Percentiles rank a stretch among this genome's conserved stretches.
Conservation (phyloP, 2,113 vertebrate species). For the Neodon shergylaensis region DNA sequence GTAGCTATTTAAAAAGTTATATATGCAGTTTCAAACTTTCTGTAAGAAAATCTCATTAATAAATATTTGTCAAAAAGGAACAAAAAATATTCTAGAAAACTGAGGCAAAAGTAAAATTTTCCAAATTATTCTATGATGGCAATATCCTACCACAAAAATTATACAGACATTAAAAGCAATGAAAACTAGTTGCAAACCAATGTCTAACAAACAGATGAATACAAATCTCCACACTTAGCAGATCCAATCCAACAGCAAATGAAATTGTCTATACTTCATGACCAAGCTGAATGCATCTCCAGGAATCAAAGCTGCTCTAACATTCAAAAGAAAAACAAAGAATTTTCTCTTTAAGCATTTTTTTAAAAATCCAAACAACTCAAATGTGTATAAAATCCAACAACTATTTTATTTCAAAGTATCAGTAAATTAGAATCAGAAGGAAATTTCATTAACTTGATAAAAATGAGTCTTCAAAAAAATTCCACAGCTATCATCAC, state of each 20-base stretch:
- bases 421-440: neutral
- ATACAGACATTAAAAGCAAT: neutral
- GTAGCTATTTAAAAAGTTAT: neutral
- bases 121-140: neutral
- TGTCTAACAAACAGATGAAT: neutral
- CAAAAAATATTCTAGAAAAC: neutral
- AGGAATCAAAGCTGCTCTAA: neutral
- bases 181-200: neutral
- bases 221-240: neutral
- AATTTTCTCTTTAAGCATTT: neutral
- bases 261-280: neutral
- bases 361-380: neutral
- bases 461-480: neutral
- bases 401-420: neutral
- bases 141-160: neutral
- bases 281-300: neutral
- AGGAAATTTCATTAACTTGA: neutral
- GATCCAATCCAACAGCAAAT: neutral
- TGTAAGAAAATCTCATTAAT: neutral
- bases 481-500: neutral
- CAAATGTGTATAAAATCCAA: neutral
- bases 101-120: neutral
- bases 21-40: conserved; percentile 6
- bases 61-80: neutral
- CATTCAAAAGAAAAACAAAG: neutral